These are phyloP conservation scores for Cynocephalus volans DNA, from an alignment of 2,113 vertebrate species.

Conservation along the genomic window DNA sequence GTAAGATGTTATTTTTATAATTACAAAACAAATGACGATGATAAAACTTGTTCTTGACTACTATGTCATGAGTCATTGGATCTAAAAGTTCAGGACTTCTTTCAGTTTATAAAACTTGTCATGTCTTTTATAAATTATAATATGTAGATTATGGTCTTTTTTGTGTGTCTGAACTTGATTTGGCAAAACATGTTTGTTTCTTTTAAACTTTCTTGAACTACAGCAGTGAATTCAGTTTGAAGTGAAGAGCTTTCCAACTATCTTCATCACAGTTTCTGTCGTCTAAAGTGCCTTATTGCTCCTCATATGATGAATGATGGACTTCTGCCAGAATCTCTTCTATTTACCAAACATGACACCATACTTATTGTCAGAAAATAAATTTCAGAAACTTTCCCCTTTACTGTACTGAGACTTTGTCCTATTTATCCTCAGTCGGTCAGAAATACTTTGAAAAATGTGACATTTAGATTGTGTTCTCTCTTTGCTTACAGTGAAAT, in stretches of 20 bases:
- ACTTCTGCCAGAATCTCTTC: background rate
- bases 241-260: background rate
- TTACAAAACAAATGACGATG: background rate
- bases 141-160: background rate
- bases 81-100: background rate
- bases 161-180: background rate
- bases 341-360: background rate
- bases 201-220: background rate
- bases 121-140: background rate
- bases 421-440: background rate
- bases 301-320: background rate
- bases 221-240: background rate
- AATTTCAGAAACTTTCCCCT: background rate
- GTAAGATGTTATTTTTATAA: background rate
- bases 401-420: background rate
- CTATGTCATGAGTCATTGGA: background rate
- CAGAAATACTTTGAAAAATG: constrained; percentile 14
- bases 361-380: background rate
- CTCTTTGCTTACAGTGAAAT: background rate
- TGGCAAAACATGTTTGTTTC: background rate
- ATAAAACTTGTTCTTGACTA: background rate
- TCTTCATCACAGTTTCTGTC: background rate
- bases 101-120: background rate
- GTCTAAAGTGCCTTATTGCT: background rate
- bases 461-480: background rate